Evolutionary conservation across 2,888 invertebrate genomes (phyloP).

Genomic region (Microchrysa polita): DNA sequence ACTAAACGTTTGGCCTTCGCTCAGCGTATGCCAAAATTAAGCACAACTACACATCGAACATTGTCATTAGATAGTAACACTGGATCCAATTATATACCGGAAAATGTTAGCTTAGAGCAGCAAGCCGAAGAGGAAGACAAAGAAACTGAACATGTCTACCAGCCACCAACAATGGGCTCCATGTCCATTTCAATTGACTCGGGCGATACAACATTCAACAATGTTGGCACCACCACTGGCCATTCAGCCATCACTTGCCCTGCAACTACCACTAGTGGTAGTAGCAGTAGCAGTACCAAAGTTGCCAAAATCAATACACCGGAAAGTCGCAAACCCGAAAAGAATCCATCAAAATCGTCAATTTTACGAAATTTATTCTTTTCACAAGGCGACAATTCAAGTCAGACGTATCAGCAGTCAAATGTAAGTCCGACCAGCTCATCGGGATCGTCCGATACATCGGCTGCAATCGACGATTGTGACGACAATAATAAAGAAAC

Average conservation of each 20-base stretch:
- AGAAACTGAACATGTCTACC: conserved; percentile 6
- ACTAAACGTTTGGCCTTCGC: conserved; percentile 53
- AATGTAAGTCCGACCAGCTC: neutral
- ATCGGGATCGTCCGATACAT: neutral
- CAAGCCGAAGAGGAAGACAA: conserved; percentile 53
- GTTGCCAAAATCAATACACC: conserved; percentile 5
- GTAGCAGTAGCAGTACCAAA: neutral
- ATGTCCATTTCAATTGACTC: neutral
- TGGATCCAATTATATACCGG: conserved; percentile 55
- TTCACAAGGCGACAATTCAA: conserved; percentile 27
- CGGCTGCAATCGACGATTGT: neutral
- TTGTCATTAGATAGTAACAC: conserved; percentile 55
- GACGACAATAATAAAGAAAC: neutral
- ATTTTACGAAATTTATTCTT: conserved; percentile 54
- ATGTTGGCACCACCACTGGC: conserved; percentile 10
- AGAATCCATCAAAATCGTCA: conserved; percentile 54
- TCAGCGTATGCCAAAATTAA: conserved; percentile 54
- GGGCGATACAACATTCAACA: neutral
- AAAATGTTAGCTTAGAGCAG: conserved; percentile 54
- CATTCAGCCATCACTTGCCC: conserved; percentile 2
- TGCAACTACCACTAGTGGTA: neutral
- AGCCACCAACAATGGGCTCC: neutral
- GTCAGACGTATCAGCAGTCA: neutral
- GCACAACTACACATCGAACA: conserved; percentile 53
- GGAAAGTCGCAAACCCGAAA: conserved; percentile 43